phyloP scores from a whole-genome alignment of 2,888 invertebrate species.

The Cheiracanthium punctorium region DNA sequence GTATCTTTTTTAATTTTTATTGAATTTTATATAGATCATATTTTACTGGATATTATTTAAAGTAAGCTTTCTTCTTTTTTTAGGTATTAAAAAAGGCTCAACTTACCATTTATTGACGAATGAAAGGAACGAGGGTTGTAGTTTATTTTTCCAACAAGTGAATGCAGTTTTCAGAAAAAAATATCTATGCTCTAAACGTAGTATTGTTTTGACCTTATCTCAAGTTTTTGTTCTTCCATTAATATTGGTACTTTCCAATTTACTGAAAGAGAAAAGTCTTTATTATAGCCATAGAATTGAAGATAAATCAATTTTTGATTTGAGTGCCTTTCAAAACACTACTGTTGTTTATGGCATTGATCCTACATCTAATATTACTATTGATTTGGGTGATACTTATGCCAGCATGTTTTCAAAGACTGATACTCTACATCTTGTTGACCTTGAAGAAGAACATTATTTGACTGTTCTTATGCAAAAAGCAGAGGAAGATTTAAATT shows the following conservation, averaged over 20 bases:
- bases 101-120: not conserved
- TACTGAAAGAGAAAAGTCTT: not conserved
- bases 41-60: not conserved
- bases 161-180: not conserved
- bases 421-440: not conserved
- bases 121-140: not conserved
- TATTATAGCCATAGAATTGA: not conserved
- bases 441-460: constrained; percentile 9
- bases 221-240: constrained; percentile 4
- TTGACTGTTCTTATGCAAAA: not conserved
- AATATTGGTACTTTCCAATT: not conserved
- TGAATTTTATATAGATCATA: not conserved
- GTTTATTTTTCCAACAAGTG: constrained; percentile 8
- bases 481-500: not conserved
- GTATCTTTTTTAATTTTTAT: not conserved
- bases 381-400: not conserved
- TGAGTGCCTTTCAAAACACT: not conserved
- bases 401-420: not conserved
- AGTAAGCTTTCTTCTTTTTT: not conserved
- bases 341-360: not conserved
- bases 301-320: not conserved
- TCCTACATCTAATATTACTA: not conserved
- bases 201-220: not conserved
- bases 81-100: not conserved
- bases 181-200: constrained; percentile 1